Percentiles rank a stretch among this genome's conserved stretches.
Conservation (phyloP, 2,888 invertebrate species). For the Diachrysia chrysitis region DNA sequence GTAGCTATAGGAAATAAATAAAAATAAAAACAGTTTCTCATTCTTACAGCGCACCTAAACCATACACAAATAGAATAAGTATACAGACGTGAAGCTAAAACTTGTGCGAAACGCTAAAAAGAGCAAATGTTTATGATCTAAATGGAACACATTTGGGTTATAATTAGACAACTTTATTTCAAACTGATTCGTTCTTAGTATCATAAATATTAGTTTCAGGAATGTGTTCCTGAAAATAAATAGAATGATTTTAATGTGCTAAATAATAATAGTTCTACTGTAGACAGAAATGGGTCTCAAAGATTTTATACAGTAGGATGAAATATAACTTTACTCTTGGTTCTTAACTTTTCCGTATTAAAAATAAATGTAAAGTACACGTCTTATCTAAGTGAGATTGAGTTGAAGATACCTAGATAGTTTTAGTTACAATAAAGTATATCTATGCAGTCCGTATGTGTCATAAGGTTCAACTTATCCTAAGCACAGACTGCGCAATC, state of each 20-base stretch:
- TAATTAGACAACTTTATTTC: constrained; percentile 37
- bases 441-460: constrained; percentile 65
- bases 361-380: constrained; percentile 57
- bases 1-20: constrained; percentile 20
- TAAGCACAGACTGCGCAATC: constrained; percentile 61
- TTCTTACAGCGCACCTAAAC: constrained; percentile 28
- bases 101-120: constrained; percentile 32
- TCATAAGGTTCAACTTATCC: constrained; percentile 60
- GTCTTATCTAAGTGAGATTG: constrained; percentile 56
- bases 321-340: constrained; percentile 63
- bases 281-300: constrained; percentile 60
- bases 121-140: constrained; percentile 29
- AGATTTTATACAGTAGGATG: constrained; percentile 52
- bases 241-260: constrained; percentile 22
- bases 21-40: constrained; percentile 17
- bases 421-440: constrained; percentile 53
- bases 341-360: constrained; percentile 63
- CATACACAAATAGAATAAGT: constrained; percentile 33
- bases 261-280: constrained; percentile 20
- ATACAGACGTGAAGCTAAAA: constrained; percentile 22
- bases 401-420: constrained; percentile 42
- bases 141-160: constrained; percentile 29
- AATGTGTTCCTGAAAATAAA: constrained; percentile 38
- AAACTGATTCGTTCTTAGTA: constrained; percentile 27
- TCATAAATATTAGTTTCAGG: constrained; percentile 24